phyloP scores from a whole-genome alignment of 2,113 vertebrate genomes.

The Python bivittatus region DNA sequence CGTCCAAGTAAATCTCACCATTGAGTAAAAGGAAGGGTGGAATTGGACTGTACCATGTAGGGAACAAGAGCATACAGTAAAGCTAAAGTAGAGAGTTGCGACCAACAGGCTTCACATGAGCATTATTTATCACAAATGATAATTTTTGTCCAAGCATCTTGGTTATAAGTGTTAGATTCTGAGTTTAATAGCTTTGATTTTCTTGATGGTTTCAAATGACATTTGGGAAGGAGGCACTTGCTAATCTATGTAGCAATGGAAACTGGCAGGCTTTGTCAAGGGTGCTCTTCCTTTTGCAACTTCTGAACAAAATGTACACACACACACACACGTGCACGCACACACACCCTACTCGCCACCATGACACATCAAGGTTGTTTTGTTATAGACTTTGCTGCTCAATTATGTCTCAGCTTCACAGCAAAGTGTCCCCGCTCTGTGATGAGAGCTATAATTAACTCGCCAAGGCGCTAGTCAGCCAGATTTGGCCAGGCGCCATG shows the following conservation, averaged over 20 bases:
- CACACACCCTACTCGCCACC: neutral
- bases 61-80: neutral
- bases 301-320: neutral
- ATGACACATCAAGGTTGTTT: slow-evolving; percentile 42
- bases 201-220: neutral
- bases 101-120: neutral
- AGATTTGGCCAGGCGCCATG: slow-evolving; percentile 76
- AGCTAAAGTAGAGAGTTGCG: neutral
- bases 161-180: neutral
- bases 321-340: neutral
- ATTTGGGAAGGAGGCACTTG: neutral
- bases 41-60: neutral
- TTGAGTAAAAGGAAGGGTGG: neutral
- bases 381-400: slow-evolving; percentile 56
- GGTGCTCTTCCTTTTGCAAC: neutral
- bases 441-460: slow-evolving; percentile 84
- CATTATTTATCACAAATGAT: neutral
- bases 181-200: neutral
- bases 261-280: neutral
- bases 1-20: neutral
- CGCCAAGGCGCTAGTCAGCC: slow-evolving; percentile 75
- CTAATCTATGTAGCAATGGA: neutral
- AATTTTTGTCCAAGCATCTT: neutral
- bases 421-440: slow-evolving; percentile 70
- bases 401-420: slow-evolving; percentile 58